Conservation (phyloP, 2,113 vertebrate genomes). For the Dascyllus trimaculatus region DNA sequence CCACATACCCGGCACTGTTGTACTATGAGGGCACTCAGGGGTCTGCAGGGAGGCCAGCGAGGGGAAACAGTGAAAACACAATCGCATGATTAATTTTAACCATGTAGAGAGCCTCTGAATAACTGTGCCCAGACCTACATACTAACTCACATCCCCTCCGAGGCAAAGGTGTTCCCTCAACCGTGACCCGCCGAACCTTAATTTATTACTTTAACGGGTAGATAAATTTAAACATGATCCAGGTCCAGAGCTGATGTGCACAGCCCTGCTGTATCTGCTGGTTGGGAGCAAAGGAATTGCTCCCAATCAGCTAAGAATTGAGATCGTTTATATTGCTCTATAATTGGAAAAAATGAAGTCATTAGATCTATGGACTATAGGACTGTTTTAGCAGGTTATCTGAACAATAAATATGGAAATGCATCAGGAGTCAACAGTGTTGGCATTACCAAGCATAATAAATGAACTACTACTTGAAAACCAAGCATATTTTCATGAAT, state of each 20-base stretch:
- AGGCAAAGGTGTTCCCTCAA: slow-evolving; percentile 15
- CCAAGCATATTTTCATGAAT: too few species aligned
- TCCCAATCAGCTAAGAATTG: background rate
- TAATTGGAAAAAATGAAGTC: background rate
- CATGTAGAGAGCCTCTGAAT: slow-evolving; percentile 23
- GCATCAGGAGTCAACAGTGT: too few species aligned
- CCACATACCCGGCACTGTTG: background rate
- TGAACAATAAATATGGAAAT: background rate
- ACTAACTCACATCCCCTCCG: slow-evolving; percentile 16
- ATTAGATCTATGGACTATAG: background rate
- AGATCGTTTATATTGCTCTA: background rate
- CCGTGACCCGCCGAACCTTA: slow-evolving; percentile 6
- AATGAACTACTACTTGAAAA: too few species aligned
- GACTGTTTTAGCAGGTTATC: background rate
- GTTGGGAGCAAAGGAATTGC: background rate
- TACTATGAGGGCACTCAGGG: slow-evolving; percentile 20
- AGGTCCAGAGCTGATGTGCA: background rate
- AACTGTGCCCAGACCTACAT: background rate
- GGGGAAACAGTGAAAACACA: slow-evolving; percentile 18
- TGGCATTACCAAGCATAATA: too few species aligned
- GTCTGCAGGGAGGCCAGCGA: slow-evolving; percentile 4
- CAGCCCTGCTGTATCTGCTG: background rate
- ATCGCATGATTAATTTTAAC: slow-evolving; percentile 24
- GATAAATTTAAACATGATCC: slow-evolving; percentile 14
- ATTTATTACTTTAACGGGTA: slow-evolving; percentile 18